Evolutionary conservation across 2,113 vertebrate species (phyloP).

Genomic region (Passerina amoena): DNA sequence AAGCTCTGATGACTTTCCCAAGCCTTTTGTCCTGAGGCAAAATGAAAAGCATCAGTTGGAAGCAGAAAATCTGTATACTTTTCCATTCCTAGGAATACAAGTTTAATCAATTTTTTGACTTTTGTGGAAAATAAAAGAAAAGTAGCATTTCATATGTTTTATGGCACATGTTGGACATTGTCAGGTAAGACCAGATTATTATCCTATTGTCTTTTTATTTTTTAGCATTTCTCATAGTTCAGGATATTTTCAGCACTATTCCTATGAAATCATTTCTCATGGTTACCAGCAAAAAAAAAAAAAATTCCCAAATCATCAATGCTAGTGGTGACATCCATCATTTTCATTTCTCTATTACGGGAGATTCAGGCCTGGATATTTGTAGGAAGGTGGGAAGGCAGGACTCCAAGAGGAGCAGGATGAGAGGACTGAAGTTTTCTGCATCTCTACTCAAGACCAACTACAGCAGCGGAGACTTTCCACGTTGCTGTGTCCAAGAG

Average conservation of each 20-base stretch:
- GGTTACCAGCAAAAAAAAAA: not conserved
- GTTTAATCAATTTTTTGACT: not conserved
- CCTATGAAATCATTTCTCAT: not conserved
- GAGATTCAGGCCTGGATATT: not conserved
- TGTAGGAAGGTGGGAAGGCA: not conserved
- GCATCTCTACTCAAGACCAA: not conserved
- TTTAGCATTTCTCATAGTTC: not conserved
- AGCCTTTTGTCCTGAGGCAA: not conserved
- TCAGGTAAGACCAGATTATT: not conserved
- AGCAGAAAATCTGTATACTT: not conserved
- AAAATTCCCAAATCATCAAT: not conserved
- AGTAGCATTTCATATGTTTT: not conserved
- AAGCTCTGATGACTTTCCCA: constrained; percentile 11
- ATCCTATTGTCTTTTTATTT: not conserved
- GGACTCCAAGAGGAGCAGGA: not conserved
- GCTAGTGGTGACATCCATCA: not conserved
- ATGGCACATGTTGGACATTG: not conserved
- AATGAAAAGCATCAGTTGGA: not conserved
- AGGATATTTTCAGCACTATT: not conserved
- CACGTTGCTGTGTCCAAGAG: rapidly evolving
- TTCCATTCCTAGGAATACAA: not conserved
- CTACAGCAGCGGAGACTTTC: not conserved
- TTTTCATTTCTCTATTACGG: not conserved
- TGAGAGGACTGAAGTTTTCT: not conserved
- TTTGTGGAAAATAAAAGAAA: not conserved